Evolutionary conservation across 2,888 invertebrate genomes (phyloP), one percentile per base, ranked within the genome.

Genomic region (Zhuqinia jingwanae): DNA sequence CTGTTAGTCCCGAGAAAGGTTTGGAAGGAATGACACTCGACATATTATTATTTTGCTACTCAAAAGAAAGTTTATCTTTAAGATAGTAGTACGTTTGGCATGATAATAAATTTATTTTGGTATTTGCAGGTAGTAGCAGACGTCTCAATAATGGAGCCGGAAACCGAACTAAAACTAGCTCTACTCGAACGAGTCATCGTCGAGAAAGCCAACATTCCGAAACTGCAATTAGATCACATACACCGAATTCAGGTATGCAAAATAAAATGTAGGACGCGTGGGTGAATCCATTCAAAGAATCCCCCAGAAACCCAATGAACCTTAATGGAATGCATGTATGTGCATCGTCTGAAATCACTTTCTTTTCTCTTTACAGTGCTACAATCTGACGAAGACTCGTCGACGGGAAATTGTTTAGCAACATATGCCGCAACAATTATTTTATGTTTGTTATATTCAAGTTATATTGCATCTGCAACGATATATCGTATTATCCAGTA

Each of bases 1-100:
- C 88, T 89, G 89, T 78, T 81, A 88, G 79, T 84, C 81, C 90
- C 45, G 87, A 89, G 58, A 91, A 89, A 85, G 85, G 83, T 82
- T 60, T 58, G 68, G 27, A 20, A 20, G n/a, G 60, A 56, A 30
- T 47, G 45, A 70, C 70, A 47, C 13, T 17, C 13, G n/a, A n/a
- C n/a, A n/a, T n/a, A n/a, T n/a, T n/a, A n/a, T n/a, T n/a, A n/a
- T n/a, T n/a, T n/a, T n/a, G n/a, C n/a, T n/a, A n/a, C n/a, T n/a
- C n/a, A n/a, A n/a, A 53, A 6, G 53, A 53, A 53, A 53, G 3
- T 53, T 15, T 53, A 3, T 53, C 13, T 53, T 6, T 36, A 15
- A 3, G 13, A 15, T 53, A 53, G 53, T n/a, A n/a, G n/a, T n/a
- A 53, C 15, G 11, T 53, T 53, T 6, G 3, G 36, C 36, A 36